These are phyloP conservation scores for Hippocampus kuda DNA, from an alignment of 2,797 vertebrate species.

Conservation along the genomic window DNA sequence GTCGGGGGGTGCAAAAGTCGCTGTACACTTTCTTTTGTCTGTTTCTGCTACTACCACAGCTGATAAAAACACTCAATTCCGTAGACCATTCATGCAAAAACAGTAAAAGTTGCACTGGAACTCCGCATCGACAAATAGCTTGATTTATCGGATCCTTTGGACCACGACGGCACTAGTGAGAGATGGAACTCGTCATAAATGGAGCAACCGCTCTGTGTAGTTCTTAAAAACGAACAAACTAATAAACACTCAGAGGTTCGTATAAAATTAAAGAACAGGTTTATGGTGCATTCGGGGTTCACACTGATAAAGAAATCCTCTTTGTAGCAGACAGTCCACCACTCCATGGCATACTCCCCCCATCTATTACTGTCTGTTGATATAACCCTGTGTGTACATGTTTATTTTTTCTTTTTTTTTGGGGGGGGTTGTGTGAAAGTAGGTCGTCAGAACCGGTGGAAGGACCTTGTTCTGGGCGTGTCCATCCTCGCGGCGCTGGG, in stretches of 20 bases:
- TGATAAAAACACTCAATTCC: no score
- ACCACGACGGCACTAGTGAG: no score
- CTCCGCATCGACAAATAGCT: no score
- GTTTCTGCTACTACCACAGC: no score
- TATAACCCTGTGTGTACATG: conserved; percentile 8
- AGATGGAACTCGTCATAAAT: not conserved
- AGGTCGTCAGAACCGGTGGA: conserved; percentile 72
- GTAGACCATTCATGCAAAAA: no score
- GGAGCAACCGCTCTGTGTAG: no score
- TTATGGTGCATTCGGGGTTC: not conserved
- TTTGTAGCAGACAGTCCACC: not conserved
- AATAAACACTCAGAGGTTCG: not conserved
- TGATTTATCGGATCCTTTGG: no score
- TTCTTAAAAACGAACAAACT: not conserved
- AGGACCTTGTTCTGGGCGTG: conserved; percentile 81
- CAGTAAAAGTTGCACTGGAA: no score
- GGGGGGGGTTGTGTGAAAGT: conserved; percentile 19
- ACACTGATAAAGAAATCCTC: not conserved
- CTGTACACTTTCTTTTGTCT: no score
- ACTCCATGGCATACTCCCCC: not conserved
- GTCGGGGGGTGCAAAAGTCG: no score
- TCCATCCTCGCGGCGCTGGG: conserved; percentile 83
- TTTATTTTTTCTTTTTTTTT: not conserved
- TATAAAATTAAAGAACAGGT: not conserved
- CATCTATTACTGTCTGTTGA: not conserved